A percentile compares a stretch with the other conserved stretches of the same genome.
These are phyloP conservation scores for Dendrocopos noguchii DNA, from an alignment of 2,113 vertebrate genomes.

Conservation along the genomic window DNA sequence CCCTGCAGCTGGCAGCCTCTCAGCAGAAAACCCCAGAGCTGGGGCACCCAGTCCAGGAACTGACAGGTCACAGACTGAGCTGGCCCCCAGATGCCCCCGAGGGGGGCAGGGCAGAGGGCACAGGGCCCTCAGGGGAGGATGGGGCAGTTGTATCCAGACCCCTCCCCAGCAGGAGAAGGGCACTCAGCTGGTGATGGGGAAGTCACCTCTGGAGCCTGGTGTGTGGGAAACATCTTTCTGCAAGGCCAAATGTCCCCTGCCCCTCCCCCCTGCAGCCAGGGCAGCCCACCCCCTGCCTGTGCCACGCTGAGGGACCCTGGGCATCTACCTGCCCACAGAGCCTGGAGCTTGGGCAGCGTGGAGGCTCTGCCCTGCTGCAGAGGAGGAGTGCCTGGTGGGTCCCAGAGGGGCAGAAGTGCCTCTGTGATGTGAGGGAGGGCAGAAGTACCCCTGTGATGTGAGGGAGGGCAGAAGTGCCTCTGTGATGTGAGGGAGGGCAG, in stretches of 20 bases:
- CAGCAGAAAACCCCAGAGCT: background rate
- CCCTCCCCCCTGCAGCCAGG: background rate
- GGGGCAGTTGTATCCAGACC: background rate
- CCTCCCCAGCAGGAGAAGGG: background rate
- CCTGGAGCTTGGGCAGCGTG: rapidly evolving
- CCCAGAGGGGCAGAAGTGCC: background rate
- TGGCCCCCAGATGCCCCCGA: rapidly evolving
- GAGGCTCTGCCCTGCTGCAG: background rate
- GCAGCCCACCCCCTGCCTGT: rapidly evolving
- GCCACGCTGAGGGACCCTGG: rapidly evolving
- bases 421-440: too few relatives aligned
- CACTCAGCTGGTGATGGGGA: background rate
- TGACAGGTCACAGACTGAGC: rapidly evolving
- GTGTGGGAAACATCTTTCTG: background rate
- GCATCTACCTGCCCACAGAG: background rate
- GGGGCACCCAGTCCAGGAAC: background rate
- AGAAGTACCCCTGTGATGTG: too few relatives aligned
- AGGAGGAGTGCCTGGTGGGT: background rate
- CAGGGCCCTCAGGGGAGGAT: background rate
- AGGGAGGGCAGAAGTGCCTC: too few relatives aligned
- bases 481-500: too few relatives aligned
- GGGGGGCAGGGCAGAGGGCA: background rate
- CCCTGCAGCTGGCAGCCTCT: background rate
- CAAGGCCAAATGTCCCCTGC: background rate
- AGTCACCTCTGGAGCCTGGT: background rate